A percentile compares a stretch with the other conserved stretches of the same genome.
Evolutionary conservation across 1,140 invertebrate species (phyloP).

Genomic region (Zaprionus gabonicus): DNA sequence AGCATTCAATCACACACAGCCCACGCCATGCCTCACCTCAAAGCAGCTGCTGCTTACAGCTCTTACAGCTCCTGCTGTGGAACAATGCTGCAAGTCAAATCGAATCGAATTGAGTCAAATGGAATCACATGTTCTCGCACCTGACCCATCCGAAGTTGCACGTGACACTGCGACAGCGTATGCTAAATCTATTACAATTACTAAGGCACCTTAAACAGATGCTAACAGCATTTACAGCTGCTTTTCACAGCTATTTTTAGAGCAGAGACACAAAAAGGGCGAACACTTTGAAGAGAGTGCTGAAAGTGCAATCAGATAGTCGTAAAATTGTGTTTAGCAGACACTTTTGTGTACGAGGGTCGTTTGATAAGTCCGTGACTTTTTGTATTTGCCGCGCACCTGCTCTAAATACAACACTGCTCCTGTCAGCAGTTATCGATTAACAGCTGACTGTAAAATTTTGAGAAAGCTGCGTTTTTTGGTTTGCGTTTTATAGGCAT

Average conservation of each 20-base stretch:
- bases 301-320: neutral
- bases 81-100: constrained; percentile 29
- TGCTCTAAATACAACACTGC: too few species aligned
- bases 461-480: too few species aligned
- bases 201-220: constrained; percentile 3
- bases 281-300: neutral
- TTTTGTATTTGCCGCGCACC: too few species aligned
- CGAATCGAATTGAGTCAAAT: constrained; percentile 38
- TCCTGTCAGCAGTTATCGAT: too few species aligned
- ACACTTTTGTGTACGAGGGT: neutral
- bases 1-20: constrained; percentile 64
- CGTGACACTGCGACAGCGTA: constrained; percentile 24
- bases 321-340: neutral
- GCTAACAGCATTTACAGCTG: constrained; percentile 5
- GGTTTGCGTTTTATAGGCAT: too few species aligned
- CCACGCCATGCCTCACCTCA: neutral
- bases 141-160: constrained; percentile 33
- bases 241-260: neutral
- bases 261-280: neutral
- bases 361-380: too few species aligned
- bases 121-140: constrained; percentile 60
- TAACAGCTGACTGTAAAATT: too few species aligned
- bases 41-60: neutral
- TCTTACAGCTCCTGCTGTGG: neutral
- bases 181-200: constrained; percentile 16